Conservation (phyloP, 2,888 invertebrate species). For the Phasia obesa region DNA sequence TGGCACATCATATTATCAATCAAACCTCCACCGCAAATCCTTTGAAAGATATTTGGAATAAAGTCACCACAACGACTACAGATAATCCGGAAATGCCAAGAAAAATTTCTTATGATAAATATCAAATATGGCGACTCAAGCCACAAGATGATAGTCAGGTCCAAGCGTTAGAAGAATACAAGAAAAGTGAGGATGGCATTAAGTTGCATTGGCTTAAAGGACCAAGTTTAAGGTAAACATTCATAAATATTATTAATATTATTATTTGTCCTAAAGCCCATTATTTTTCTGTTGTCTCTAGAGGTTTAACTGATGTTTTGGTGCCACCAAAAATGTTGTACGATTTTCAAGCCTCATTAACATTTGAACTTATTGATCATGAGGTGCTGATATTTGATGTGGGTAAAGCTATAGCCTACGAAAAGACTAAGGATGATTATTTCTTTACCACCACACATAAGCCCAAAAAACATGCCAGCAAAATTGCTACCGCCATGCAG, state of each 20-base stretch:
- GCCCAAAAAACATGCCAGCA: slow-evolving; percentile 52
- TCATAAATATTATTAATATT: background rate
- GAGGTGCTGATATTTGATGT: slow-evolving; percentile 88
- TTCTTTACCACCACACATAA: slow-evolving; percentile 75
- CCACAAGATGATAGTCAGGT: slow-evolving; percentile 82
- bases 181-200: slow-evolving; percentile 82
- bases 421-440: slow-evolving; percentile 85
- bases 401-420: slow-evolving; percentile 88
- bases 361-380: slow-evolving; percentile 85
- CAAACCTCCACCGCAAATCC: slow-evolving; percentile 78
- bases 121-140: slow-evolving; percentile 83
- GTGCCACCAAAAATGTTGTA: slow-evolving; percentile 86
- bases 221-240: slow-evolving; percentile 83
- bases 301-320: slow-evolving; percentile 87
- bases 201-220: slow-evolving; percentile 85
- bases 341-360: slow-evolving; percentile 83
- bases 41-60: slow-evolving; percentile 75
- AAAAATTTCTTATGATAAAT: slow-evolving; percentile 82
- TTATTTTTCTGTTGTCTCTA: slow-evolving; percentile 59
- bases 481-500: slow-evolving; percentile 72
- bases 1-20: slow-evolving; percentile 81
- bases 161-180: slow-evolving; percentile 82
- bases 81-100: slow-evolving; percentile 74
- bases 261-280: background rate
- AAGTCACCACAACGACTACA: slow-evolving; percentile 73